Conservation (phyloP, 2,888 invertebrate species). For the Micoletzkya japonica region DNA sequence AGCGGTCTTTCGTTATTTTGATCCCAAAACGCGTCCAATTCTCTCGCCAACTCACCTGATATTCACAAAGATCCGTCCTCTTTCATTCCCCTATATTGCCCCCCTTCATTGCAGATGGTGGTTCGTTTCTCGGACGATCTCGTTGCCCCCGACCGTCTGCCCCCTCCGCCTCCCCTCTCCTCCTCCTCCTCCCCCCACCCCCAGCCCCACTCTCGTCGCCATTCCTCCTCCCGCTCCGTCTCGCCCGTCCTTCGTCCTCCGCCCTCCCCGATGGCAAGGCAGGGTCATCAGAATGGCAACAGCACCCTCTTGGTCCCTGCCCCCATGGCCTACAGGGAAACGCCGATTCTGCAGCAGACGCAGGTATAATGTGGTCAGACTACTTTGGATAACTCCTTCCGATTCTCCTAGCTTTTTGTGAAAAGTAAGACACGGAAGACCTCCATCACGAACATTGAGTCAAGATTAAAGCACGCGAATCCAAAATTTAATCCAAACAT, state of each 20-base stretch:
- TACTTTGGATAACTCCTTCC: too few relatives aligned
- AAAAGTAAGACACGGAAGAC: too few relatives aligned
- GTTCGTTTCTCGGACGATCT: constrained; percentile 16
- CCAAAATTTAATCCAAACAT: too few relatives aligned
- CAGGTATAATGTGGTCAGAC: too few relatives aligned
- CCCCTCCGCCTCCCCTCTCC: background rate
- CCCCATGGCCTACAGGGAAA: too few relatives aligned
- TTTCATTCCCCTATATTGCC: background rate
- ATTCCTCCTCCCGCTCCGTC: background rate
- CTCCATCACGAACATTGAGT: too few relatives aligned
- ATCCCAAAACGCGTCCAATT: too few relatives aligned
- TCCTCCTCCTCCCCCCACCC: background rate
- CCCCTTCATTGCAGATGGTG: background rate
- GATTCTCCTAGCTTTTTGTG: too few relatives aligned
- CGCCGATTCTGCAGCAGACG: constrained; percentile 21
- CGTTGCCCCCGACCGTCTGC: background rate
- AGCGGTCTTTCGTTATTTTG: too few relatives aligned
- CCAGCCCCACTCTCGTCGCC: background rate
- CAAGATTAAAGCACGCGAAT: too few relatives aligned
- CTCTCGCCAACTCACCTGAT: too few relatives aligned
- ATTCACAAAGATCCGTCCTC: constrained; percentile 3
- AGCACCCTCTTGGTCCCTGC: background rate
- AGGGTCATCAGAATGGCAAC: background rate
- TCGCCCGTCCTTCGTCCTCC: background rate
- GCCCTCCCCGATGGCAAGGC: background rate